A percentile compares a stretch with the other conserved stretches of the same genome.
Conservation (phyloP, 1,140 invertebrate species). For the Plodia interpunctella region DNA sequence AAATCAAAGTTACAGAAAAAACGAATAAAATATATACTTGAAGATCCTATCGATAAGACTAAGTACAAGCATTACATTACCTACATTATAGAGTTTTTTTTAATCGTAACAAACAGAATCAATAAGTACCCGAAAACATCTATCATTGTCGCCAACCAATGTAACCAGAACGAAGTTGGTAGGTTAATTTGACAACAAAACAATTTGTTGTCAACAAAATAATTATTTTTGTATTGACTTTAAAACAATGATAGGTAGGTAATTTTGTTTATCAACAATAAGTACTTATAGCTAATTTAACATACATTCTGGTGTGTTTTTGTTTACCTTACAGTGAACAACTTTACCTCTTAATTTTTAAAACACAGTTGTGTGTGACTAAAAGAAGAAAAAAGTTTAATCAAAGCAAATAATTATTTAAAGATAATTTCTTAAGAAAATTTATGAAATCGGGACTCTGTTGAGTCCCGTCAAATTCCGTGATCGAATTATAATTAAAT, state of each 20-base stretch:
- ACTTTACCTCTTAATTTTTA: conserved; percentile 37
- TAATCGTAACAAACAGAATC: not conserved
- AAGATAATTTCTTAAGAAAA: too few relatives aligned
- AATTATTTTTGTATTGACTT: not conserved
- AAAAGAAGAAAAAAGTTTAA: too few relatives aligned
- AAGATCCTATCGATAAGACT: not conserved
- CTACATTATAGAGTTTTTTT: not conserved
- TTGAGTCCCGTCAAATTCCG: too few relatives aligned
- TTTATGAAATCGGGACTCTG: too few relatives aligned
- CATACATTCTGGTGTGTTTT: conserved; percentile 57
- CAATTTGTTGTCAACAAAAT: too few relatives aligned
- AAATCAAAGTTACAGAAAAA: too few relatives aligned
- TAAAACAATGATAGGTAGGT: not conserved
- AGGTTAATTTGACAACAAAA: too few relatives aligned
- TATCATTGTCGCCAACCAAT: not conserved
- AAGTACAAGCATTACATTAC: not conserved
- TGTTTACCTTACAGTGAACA: conserved; percentile 64
- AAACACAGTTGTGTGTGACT: conserved; percentile 26
- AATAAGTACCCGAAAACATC: not conserved
- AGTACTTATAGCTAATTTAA: conserved; percentile 22
- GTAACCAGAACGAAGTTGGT: too few relatives aligned
- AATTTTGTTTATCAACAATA: not conserved
- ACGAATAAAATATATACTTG: not conserved
- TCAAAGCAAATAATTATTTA: too few relatives aligned
- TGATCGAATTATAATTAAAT: too few relatives aligned